Conservation (phyloP, 2,113 vertebrate species). For the Oryzias curvinotus region DNA sequence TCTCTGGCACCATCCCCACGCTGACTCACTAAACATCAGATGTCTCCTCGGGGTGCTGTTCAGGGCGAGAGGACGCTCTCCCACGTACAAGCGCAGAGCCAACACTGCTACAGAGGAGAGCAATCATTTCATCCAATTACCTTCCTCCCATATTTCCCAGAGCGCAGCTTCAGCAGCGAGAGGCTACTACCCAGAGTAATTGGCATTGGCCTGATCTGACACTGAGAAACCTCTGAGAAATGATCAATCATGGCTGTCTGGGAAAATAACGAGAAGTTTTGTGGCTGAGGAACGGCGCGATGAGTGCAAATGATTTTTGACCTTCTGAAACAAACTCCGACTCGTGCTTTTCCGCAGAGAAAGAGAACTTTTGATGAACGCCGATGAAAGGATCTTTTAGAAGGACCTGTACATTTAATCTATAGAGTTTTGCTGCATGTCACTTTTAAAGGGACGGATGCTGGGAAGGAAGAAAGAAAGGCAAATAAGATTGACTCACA, state of each 20-base stretch:
- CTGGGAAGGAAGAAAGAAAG: not conserved
- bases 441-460: not conserved
- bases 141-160: constrained; percentile 51
- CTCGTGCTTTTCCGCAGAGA: no score
- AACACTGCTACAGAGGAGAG: constrained; percentile 20
- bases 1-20: no score
- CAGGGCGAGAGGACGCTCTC: constrained; percentile 34
- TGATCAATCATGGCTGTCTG: constrained; percentile 2
- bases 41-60: constrained; percentile 28
- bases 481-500: constrained; percentile 73
- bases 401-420: not conserved
- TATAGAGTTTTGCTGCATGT: not conserved
- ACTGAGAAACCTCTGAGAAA: constrained; percentile 23
- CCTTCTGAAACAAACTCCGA: constrained; percentile 1
- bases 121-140: constrained; percentile 61
- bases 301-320: not conserved
- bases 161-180: constrained; percentile 48
- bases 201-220: constrained; percentile 40
- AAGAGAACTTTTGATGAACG: no score
- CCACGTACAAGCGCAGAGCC: constrained; percentile 8
- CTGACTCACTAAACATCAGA: constrained; percentile 32
- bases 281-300: not conserved
- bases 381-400: not conserved
- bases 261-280: constrained; percentile 24
- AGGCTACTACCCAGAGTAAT: constrained; percentile 42